Evolutionary conservation across 2,888 invertebrate species (phyloP), one percentile per base, ranked within the genome.

Genomic region (Tillus elongatus): DNA sequence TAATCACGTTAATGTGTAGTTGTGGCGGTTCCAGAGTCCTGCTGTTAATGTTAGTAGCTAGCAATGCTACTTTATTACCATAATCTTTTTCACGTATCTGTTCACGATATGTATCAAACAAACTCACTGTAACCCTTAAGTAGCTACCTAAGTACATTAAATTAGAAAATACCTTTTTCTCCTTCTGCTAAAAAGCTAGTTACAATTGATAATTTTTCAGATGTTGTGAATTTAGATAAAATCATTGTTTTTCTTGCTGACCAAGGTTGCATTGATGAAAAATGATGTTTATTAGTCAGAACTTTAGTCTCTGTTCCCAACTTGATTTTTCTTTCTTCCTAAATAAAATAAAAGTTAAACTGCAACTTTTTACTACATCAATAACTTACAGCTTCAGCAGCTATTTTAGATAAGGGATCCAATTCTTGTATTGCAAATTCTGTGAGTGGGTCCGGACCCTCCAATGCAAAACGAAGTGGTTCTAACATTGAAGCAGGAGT

Each of bases 181-280:
- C 82, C 82, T 39, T 84, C 85, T 3, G 82, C 76, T 31, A 91
- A 66, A 58, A 86, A 91, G 61, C 90, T 92, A 28, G 90, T 90
- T 2, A 88, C 78, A 47, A 95, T 88, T 1, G 89, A 86, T 15
- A 97, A 67, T 60, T 90, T 92, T 64, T 95, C 93, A 8, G 86
- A 88, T 35, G 96, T 96, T 16, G 91, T 95, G 56, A 85, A 96
- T 63, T 86, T 87, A 49, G 77, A 82, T 8, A 96, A 71, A 57
- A 97, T 92, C n/a, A 72, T 71, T 30, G 75, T 61, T 46, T 85
- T 79, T 53, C 82, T 79, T 1, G 72, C 64, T 45, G 71, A 72
- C 96, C 96, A 97, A 9, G 82, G 79, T 57, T 84, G 82, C 44
- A 79, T 67, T 52, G 24, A 19, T 19, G 24, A 19, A 8, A 19